Conservation (phyloP, 2,888 invertebrate species). For the Drosophila falleni region DNA sequence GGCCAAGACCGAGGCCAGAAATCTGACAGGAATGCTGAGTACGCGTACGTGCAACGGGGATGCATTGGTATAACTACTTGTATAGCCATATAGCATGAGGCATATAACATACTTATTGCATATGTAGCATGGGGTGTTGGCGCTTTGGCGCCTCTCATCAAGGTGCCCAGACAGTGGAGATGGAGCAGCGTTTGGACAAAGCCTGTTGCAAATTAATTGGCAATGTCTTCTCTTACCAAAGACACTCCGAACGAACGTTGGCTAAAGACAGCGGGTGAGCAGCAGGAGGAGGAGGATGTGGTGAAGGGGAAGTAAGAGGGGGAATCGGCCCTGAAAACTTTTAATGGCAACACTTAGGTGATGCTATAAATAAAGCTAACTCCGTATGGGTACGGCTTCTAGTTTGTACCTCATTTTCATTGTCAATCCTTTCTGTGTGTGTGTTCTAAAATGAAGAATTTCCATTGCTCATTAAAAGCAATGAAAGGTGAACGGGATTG, state of each 20-base stretch:
- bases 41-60: slow-evolving; percentile 29
- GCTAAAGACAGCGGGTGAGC: slow-evolving; percentile 1
- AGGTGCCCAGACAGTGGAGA: slow-evolving; percentile 59
- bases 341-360: slow-evolving; percentile 79
- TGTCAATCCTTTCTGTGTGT: slow-evolving; percentile 67
- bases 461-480: slow-evolving; percentile 68
- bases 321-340: slow-evolving; percentile 39
- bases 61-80: slow-evolving; percentile 7
- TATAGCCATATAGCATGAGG: slow-evolving; percentile 24
- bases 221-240: slow-evolving; percentile 62
- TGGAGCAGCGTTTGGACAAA: slow-evolving; percentile 67
- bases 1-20: slow-evolving; percentile 31
- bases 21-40: slow-evolving; percentile 72
- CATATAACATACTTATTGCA: slow-evolving; percentile 21
- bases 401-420: slow-evolving; percentile 75
- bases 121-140: slow-evolving; percentile 67
- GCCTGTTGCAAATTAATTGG: slow-evolving; percentile 78
- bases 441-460: slow-evolving; percentile 65
- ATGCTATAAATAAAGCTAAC: slow-evolving; percentile 74
- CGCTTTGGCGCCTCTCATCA: slow-evolving; percentile 81
- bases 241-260: slow-evolving; percentile 28
- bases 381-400: slow-evolving; percentile 40
- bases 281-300: background rate
- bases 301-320: background rate
- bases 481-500: slow-evolving; percentile 38